Conservation (phyloP, 2,113 vertebrate genomes). For the Epinephelus cyanopodus region DNA sequence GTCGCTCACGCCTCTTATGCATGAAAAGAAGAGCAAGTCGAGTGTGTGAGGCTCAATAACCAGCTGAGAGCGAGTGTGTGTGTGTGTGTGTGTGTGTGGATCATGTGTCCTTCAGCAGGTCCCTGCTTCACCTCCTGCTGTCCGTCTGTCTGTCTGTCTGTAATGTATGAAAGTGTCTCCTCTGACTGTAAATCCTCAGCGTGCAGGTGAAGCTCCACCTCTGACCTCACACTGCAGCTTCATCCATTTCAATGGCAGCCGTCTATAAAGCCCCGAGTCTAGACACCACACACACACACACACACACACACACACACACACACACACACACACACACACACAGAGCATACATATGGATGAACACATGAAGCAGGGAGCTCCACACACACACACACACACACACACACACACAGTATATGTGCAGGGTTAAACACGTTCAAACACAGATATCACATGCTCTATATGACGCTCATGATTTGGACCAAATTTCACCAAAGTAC, state of each 20-base stretch:
- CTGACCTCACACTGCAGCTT: constrained; percentile 60
- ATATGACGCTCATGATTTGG: not conserved
- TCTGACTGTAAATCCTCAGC: constrained; percentile 59
- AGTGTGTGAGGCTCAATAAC: constrained; percentile 39
- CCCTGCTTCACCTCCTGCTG: too few species aligned
- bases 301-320: not conserved
- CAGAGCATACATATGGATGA: constrained; percentile 40
- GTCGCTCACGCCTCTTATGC: constrained; percentile 50
- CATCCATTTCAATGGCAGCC: constrained; percentile 70
- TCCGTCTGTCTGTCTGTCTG: not conserved
- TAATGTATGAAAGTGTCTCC: constrained; percentile 51
- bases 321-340: constrained; percentile 19
- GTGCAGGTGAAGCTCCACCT: constrained; percentile 51
- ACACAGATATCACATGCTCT: not conserved
- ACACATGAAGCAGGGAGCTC: not conserved
- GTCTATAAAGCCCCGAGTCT: constrained; percentile 38
- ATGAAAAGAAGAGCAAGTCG: constrained; percentile 42
- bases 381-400: not conserved
- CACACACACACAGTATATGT: too few species aligned
- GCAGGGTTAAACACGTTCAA: not conserved
- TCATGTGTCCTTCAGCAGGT: too few species aligned
- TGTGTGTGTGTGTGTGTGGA: constrained; percentile 30
- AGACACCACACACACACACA: constrained; percentile 11
- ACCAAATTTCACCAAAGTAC: not conserved
- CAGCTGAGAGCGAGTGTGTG: constrained; percentile 11